A percentile compares a stretch with the other conserved stretches of the same genome.
Conservation (phyloP, 2,888 invertebrate species). For the Ceraclea dissimilis region DNA sequence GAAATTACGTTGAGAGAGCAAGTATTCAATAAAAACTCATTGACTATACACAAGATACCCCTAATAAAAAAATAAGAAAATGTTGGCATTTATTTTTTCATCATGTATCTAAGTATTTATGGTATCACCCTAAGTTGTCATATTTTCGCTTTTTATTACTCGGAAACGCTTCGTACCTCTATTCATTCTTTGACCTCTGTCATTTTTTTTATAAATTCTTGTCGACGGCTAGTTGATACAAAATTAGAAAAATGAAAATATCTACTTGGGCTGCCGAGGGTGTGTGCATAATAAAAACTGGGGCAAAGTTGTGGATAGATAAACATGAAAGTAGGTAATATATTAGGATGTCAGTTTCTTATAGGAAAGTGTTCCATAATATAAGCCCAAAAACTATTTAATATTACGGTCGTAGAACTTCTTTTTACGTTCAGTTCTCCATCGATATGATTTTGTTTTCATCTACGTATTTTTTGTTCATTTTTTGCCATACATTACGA, state of each 20-base stretch:
- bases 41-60: too few species aligned
- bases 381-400: not conserved
- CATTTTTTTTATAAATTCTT: constrained; percentile 4
- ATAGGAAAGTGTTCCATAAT: not conserved
- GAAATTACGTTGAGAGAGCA: too few species aligned
- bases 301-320: not conserved
- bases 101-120: constrained; percentile 4
- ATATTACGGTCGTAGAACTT: not conserved
- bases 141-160: constrained; percentile 17
- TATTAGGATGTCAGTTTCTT: not conserved
- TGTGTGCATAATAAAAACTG: not conserved
- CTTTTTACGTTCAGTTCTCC: not conserved
- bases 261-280: not conserved
- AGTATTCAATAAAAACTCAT: too few species aligned
- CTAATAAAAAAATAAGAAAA: not conserved
- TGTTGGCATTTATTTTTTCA: not conserved
- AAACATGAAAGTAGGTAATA: not conserved
- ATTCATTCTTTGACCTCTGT: constrained; percentile 15
- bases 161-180: constrained; percentile 11
- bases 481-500: too few species aligned
- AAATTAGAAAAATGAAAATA: not conserved
- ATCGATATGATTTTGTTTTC: too few species aligned
- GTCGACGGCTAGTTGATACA: not conserved
- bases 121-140: constrained; percentile 15
- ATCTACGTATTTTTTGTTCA: too few species aligned